A percentile compares a stretch with the other conserved stretches of the same genome.
phyloP scores from a whole-genome alignment of 2,888 invertebrate genomes.

The Cheilosia impressa region DNA sequence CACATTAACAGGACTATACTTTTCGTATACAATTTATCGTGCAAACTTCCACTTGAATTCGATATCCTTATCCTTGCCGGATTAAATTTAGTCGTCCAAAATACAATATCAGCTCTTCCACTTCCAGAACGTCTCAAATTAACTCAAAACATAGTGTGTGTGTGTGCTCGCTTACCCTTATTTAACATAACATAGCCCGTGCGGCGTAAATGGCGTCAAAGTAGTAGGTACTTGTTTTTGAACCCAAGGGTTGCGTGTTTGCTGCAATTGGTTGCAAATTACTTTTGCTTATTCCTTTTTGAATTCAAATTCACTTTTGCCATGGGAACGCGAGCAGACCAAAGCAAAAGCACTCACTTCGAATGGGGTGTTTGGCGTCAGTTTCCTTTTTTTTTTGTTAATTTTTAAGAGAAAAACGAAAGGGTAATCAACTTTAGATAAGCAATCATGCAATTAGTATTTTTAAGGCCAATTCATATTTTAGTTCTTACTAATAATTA shows the following conservation, averaged over 20 bases:
- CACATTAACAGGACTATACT: neutral
- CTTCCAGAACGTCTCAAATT: neutral
- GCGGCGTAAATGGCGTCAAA: slow-evolving; percentile 10
- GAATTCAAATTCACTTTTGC: slow-evolving; percentile 12
- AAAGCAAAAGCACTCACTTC: slow-evolving; percentile 14
- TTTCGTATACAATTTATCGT: neutral
- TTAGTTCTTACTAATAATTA: neutral
- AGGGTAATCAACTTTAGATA: slow-evolving; percentile 13
- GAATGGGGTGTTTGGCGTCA: neutral
- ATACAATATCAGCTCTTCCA: neutral
- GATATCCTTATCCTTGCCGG: neutral
- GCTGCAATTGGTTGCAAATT: slow-evolving; percentile 42
- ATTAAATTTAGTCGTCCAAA: neutral
- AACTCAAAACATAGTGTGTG: neutral
- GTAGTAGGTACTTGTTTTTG: slow-evolving; percentile 11
- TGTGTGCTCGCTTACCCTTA: neutral
- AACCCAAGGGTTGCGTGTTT: slow-evolving; percentile 37
- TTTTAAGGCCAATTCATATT: neutral
- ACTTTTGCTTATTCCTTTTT: slow-evolving; percentile 31
- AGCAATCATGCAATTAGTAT: slow-evolving; percentile 3
- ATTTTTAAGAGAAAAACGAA: slow-evolving; percentile 6
- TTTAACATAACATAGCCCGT: neutral
- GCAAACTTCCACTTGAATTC: slow-evolving; percentile 6
- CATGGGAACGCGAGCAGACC: slow-evolving; percentile 27
- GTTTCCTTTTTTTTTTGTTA: neutral